A percentile compares a stretch with the other conserved stretches of the same genome.
phyloP scores from a whole-genome alignment of 2,888 invertebrate species.

The Cantharis rufa region DNA sequence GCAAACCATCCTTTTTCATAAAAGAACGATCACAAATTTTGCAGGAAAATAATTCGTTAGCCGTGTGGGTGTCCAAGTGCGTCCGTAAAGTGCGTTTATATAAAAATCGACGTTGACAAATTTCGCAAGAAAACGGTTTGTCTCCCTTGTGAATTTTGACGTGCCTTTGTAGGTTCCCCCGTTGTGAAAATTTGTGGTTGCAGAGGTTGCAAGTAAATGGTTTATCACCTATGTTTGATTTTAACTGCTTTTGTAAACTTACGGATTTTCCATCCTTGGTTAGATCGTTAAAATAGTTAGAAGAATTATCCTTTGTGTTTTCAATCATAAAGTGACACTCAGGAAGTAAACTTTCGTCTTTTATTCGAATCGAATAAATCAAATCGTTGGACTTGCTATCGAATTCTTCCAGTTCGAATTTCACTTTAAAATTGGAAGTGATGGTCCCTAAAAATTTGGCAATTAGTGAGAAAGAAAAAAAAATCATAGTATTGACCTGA shows the following conservation, averaged over 20 bases:
- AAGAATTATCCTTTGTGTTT: not conserved
- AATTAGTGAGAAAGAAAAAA: not conserved
- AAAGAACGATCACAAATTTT: not conserved
- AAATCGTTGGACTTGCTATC: not conserved
- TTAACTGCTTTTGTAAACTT: not conserved
- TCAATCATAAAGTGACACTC: not conserved
- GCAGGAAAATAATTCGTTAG: not conserved
- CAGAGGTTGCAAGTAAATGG: not conserved
- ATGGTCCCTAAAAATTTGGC: not conserved
- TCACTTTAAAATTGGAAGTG: not conserved
- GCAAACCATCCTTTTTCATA: not conserved
- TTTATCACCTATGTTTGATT: not conserved
- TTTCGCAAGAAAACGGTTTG: not conserved
- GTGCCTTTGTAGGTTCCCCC: not conserved
- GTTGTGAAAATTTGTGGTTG: not conserved
- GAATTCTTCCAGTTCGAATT: not conserved
- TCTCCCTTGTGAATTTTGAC: not conserved
- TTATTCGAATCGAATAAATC: not conserved
- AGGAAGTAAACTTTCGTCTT: not conserved
- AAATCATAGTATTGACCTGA: not conserved
- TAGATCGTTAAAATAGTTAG: fast-evolving
- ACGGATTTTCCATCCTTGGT: not conserved
- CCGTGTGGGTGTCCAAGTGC: not conserved
- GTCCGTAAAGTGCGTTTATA: not conserved
- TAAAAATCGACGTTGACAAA: not conserved